These are phyloP conservation scores for Morpho helenor DNA, from an alignment of 2,888 invertebrate species.

Conservation along the genomic window DNA sequence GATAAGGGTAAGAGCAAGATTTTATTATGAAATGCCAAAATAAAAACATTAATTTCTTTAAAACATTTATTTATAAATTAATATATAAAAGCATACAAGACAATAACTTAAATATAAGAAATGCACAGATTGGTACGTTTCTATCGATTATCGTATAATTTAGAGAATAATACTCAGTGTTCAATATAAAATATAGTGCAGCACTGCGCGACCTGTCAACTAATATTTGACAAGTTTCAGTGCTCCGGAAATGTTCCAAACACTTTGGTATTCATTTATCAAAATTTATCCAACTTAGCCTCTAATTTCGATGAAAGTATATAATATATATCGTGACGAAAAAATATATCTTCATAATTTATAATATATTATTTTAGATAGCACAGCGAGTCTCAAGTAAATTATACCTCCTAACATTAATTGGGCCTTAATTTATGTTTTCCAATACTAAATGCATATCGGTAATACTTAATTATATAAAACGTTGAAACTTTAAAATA, in stretches of 20 bases:
- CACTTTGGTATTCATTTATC: constrained; percentile 39
- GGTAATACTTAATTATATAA: too few relatives aligned
- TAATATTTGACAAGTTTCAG: constrained; percentile 43
- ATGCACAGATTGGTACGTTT: constrained; percentile 74
- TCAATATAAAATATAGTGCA: constrained; percentile 40
- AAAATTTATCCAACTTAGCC: constrained; percentile 44
- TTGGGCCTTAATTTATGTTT: too few relatives aligned
- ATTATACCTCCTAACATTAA: too few relatives aligned
- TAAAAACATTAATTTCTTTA: constrained; percentile 39
- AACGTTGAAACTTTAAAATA: too few relatives aligned
- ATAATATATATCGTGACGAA: constrained; percentile 24
- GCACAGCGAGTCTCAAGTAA: too few relatives aligned
- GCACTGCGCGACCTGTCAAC: constrained; percentile 51
- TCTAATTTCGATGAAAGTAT: constrained; percentile 43
- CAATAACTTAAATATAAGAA: constrained; percentile 68
- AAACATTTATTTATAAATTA: constrained; percentile 75
- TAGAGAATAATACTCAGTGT: constrained; percentile 46
- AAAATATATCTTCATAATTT: too few relatives aligned
- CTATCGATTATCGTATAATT: constrained; percentile 43
- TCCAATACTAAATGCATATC: too few relatives aligned
- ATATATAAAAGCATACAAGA: constrained; percentile 73
- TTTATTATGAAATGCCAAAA: too few relatives aligned
- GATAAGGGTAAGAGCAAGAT: too few relatives aligned
- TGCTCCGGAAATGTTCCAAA: constrained; percentile 36
- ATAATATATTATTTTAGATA: too few relatives aligned